phyloP scores from a whole-genome alignment of 2,888 invertebrate genomes.

The Salticus scenicus region DNA sequence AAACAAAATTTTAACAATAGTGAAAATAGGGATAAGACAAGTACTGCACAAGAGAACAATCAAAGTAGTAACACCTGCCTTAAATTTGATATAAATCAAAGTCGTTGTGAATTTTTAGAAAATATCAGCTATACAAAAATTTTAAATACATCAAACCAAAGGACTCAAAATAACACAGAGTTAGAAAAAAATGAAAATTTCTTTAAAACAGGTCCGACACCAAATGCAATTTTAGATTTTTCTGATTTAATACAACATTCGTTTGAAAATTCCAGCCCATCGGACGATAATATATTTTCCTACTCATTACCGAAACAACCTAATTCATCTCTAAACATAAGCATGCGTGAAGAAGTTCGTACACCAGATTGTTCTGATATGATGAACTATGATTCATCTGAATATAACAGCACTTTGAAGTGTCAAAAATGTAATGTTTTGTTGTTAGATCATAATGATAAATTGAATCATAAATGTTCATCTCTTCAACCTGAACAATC shows the following conservation, averaged over 20 bases:
- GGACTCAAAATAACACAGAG: neutral
- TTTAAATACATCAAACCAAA: too few relatives aligned
- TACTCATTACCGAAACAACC: neutral
- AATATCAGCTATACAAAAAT: neutral
- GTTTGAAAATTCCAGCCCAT: constrained; percentile 34
- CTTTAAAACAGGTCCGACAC: constrained; percentile 21
- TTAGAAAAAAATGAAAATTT: constrained; percentile 1
- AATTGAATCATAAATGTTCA: constrained; percentile 14
- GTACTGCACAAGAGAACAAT: constrained; percentile 4
- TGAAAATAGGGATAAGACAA: neutral
- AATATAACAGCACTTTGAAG: neutral
- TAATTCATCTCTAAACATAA: neutral
- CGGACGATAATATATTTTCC: constrained; percentile 42
- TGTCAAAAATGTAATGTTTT: constrained; percentile 25
- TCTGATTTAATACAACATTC: constrained; percentile 40
- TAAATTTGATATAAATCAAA: constrained; percentile 58
- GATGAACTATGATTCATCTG: neutral
- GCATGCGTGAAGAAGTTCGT: neutral
- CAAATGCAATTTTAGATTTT: constrained; percentile 49
- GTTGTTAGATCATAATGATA: neutral
- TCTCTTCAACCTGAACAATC: neutral
- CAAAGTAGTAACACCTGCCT: constrained; percentile 40
- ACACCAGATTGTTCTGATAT: constrained; percentile 4
- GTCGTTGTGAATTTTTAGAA: constrained; percentile 38
- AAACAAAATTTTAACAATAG: neutral